Percentiles rank a stretch among this genome's conserved stretches.
phyloP scores from a whole-genome alignment of 2,113 vertebrate genomes.

The Tauraco erythrolophus region DNA sequence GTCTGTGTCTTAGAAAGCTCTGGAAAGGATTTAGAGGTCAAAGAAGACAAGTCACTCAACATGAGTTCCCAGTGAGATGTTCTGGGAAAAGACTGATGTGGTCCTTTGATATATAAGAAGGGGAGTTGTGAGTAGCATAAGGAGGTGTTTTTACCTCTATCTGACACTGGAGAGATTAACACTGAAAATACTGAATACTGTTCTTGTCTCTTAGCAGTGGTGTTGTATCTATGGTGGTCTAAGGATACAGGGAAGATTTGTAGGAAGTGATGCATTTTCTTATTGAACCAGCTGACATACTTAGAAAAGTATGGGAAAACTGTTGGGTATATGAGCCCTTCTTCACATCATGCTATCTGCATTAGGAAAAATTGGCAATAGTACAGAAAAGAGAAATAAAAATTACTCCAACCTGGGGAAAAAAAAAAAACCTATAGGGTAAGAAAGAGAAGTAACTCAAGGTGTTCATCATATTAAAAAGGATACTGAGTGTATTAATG shows the following conservation, averaged over 20 bases:
- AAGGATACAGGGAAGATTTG: neutral
- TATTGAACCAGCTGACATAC: neutral
- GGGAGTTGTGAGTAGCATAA: slow-evolving; percentile 49
- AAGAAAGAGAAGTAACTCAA: neutral
- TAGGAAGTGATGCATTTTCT: neutral
- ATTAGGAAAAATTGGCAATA: neutral
- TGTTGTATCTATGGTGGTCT: slow-evolving; percentile 27
- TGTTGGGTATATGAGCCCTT: neutral
- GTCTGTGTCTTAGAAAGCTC: slow-evolving; percentile 62
- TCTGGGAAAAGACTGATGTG: slow-evolving; percentile 67
- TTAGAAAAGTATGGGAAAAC: neutral
- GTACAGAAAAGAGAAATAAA: neutral
- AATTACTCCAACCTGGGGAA: neutral
- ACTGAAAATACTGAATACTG: slow-evolving; percentile 23
- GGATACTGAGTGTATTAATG: neutral
- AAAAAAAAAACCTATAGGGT: neutral
- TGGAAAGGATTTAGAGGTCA: slow-evolving; percentile 73
- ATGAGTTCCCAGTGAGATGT: slow-evolving; percentile 64
- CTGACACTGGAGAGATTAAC: slow-evolving; percentile 57
- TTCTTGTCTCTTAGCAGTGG: slow-evolving; percentile 39
- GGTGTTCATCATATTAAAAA: neutral
- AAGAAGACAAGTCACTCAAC: slow-evolving; percentile 70
- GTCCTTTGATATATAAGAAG: slow-evolving; percentile 73
- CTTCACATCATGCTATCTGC: neutral
- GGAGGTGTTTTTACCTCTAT: slow-evolving; percentile 64